phyloP scores from a whole-genome alignment of 2,797 vertebrate species.

The Mycteria americana region DNA sequence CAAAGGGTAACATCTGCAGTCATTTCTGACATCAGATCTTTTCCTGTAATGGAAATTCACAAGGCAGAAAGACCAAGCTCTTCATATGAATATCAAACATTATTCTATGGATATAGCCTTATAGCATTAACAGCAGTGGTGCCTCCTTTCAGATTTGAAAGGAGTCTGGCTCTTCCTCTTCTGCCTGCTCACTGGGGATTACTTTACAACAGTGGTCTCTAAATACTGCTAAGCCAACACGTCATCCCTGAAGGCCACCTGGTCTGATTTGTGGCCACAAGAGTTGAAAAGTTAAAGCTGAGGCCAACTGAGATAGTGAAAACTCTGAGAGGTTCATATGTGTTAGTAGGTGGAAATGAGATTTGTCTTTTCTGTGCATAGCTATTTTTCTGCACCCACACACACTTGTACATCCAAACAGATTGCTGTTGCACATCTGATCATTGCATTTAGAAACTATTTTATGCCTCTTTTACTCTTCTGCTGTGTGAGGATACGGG shows the following conservation, averaged over 20 bases:
- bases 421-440: neutral
- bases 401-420: neutral
- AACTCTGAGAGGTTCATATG: neutral
- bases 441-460: neutral
- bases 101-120: neutral
- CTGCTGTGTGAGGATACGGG: neutral
- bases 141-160: neutral
- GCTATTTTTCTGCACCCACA: neutral
- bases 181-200: neutral
- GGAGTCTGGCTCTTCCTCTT: neutral
- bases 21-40: neutral
- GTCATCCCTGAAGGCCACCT: neutral
- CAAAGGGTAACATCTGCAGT: conserved; percentile 23
- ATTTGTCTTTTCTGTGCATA: neutral
- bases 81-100: neutral
- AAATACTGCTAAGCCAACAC: neutral
- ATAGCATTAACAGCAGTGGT: neutral
- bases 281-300: conserved; percentile 5
- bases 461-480: neutral
- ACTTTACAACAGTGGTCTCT: neutral
- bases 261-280: neutral
- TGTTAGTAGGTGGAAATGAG: neutral
- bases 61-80: neutral
- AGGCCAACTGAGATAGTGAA: neutral
- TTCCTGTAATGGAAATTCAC: neutral